phyloP scores from a whole-genome alignment of 2,888 invertebrate species.

The Ophion ellenae region DNA sequence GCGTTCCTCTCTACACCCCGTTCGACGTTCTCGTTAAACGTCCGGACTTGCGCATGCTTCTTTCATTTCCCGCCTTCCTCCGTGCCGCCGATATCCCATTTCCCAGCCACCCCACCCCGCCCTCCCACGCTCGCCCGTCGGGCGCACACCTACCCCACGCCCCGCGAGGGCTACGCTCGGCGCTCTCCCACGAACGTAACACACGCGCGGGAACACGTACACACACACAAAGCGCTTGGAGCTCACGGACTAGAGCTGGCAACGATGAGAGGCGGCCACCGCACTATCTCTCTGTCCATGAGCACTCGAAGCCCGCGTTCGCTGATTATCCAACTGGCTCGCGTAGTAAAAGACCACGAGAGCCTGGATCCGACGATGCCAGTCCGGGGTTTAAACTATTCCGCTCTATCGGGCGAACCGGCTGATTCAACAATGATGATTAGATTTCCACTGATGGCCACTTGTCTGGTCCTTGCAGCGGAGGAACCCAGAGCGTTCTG shows the following conservation, averaged over 20 bases:
- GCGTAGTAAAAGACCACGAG: background rate
- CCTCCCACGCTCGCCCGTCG: slow-evolving; percentile 1
- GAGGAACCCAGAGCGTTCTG: no score
- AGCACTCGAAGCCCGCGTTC: slow-evolving; percentile 22
- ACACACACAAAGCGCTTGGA: background rate
- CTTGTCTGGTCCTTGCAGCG: no score
- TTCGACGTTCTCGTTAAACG: slow-evolving; percentile 56
- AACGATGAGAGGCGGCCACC: no score
- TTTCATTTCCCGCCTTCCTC: slow-evolving; percentile 66
- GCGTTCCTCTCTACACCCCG: slow-evolving; percentile 49
- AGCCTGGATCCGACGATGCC: background rate
- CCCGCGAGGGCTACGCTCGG: slow-evolving; percentile 1
- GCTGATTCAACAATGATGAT: no score
- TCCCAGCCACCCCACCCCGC: slow-evolving; percentile 36
- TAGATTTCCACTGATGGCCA: no score
- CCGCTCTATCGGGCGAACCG: no score
- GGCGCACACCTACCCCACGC: background rate
- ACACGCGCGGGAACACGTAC: slow-evolving; percentile 10
- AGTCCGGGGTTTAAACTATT: no score
- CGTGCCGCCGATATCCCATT: slow-evolving; percentile 42
- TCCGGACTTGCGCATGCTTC: slow-evolving; percentile 64
- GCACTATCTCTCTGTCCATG: no score
- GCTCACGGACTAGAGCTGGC: slow-evolving; percentile 1
- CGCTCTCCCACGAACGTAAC: background rate
- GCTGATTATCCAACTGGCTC: background rate